These are phyloP conservation scores for Pelecanoides urinatrix DNA, from an alignment of 2,113 vertebrate genomes.

Conservation along the genomic window DNA sequence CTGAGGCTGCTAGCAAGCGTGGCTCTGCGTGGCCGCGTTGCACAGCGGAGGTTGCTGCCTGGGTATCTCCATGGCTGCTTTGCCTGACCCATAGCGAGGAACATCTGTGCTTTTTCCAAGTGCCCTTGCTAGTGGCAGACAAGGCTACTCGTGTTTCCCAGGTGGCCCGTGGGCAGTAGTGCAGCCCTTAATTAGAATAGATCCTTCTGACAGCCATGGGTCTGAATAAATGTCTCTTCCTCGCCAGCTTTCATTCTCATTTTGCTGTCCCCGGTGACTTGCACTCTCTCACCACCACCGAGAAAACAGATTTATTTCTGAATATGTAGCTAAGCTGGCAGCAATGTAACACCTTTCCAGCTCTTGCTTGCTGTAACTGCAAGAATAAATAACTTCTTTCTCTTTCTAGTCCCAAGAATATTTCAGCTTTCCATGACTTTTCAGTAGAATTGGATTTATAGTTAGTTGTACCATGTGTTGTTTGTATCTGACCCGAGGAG, in stretches of 20 bases:
- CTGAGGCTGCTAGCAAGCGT: background rate
- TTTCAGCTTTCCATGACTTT: background rate
- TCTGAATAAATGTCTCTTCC: background rate
- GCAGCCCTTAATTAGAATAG: background rate
- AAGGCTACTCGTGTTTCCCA: background rate
- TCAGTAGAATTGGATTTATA: background rate
- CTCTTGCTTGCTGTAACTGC: background rate
- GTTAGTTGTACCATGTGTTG: background rate
- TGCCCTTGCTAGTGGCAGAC: background rate
- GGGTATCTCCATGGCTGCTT: background rate
- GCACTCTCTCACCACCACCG: background rate
- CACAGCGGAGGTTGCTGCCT: background rate
- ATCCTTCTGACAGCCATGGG: background rate
- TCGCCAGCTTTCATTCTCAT: background rate
- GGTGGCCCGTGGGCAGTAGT: background rate
- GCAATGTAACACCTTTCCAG: constrained; percentile 20
- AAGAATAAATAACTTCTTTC: constrained; percentile 29
- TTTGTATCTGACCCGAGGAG: background rate
- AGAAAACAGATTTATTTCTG: constrained; percentile 34
- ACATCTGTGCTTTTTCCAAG: background rate
- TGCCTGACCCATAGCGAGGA: background rate
- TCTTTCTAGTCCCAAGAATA: background rate
- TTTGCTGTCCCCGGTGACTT: background rate
- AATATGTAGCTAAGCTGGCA: background rate
- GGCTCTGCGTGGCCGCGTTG: too few relatives aligned